Conservation (phyloP, 1,140 invertebrate species). For the Goniozus legneri region DNA sequence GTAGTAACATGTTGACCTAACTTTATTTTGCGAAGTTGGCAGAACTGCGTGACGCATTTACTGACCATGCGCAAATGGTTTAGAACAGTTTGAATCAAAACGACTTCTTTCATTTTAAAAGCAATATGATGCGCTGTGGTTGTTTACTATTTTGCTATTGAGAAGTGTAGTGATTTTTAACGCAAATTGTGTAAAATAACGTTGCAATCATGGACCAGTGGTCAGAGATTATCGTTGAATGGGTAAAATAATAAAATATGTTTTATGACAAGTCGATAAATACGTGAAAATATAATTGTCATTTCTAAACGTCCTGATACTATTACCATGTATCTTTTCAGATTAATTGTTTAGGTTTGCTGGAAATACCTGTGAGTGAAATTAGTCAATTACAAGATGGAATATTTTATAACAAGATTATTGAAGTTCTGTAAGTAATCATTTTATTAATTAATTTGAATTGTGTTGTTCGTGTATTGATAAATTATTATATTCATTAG, state of each 20-base stretch:
- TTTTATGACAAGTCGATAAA: neutral
- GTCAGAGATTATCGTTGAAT: conserved; percentile 23
- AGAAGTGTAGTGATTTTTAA: too few species aligned
- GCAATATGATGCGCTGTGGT: too few species aligned
- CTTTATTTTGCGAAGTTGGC: too few species aligned
- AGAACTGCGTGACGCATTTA: too few species aligned
- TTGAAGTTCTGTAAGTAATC: conserved; percentile 25
- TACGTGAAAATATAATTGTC: neutral
- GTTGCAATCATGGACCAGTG: conserved; percentile 19
- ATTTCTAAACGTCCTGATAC: neutral
- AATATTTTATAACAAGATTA: conserved; percentile 24
- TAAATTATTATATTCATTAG: neutral
- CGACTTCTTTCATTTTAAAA: too few species aligned
- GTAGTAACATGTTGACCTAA: too few species aligned
- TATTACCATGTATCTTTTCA: conserved; percentile 11
- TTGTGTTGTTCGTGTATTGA: neutral
- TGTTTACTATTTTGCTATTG: too few species aligned
- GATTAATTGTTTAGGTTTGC: conserved; percentile 21
- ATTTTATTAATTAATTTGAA: neutral
- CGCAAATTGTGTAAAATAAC: too few species aligned
- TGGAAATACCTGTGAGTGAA: conserved; percentile 6
- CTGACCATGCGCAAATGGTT: too few species aligned
- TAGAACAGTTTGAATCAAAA: too few species aligned
- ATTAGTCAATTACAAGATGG: conserved; percentile 26
- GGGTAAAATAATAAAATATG: conserved; percentile 12